Base-by-base conservation (phyloP, 2,888 invertebrate species). In the Euproctis similis region DNA sequence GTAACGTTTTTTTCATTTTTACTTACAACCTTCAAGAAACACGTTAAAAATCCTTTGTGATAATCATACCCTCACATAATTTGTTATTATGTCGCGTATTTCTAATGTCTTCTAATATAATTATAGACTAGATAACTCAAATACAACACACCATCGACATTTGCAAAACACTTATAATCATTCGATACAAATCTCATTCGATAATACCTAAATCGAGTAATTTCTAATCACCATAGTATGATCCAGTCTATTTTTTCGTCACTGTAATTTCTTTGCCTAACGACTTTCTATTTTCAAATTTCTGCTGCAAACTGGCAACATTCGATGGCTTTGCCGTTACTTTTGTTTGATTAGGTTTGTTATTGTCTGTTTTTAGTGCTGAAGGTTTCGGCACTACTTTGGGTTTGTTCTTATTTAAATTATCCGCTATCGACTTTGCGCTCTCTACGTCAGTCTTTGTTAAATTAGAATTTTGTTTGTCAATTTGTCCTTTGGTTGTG, bases 231-330 rank as follows among this genome's bases (percentile, higher is more conserved):
- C 16, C 20, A 14, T 30, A 33, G 36, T 47, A 33, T 36, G 6
- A 33, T 32, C 22, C 7, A 19, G 10, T 21, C 49, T 60, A 76
- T 58, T 76, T 74, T 50, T 78, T 80, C 30, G 58, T 58, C 24
- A 60, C 53, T 20, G 47, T 59, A 39, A 75, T 63, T 50, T 82
- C 81, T 65, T 80, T 81, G 8, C 78, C 77, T 34, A 77, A 39
- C 8, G 81, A 78, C 48, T 85, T 85, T 50, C 85, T 71, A 52
- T 86, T 88, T 71, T 93, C 93, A 60, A 93, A 93, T 65, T 91
- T 92, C 53, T 92, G 92, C 54, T 93, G 93, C 48, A 93, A 75
- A 33, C 90, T 89, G 14, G 92, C 92, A 30, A 93, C 92, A 62
- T 89, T 92, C 10, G 91, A 91, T 21, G 80, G 76, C 57, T 88